Percentiles rank a stretch among this genome's conserved stretches.
phyloP scores from a whole-genome alignment of 2,113 vertebrate genomes.

The Gallinago undulata region DNA sequence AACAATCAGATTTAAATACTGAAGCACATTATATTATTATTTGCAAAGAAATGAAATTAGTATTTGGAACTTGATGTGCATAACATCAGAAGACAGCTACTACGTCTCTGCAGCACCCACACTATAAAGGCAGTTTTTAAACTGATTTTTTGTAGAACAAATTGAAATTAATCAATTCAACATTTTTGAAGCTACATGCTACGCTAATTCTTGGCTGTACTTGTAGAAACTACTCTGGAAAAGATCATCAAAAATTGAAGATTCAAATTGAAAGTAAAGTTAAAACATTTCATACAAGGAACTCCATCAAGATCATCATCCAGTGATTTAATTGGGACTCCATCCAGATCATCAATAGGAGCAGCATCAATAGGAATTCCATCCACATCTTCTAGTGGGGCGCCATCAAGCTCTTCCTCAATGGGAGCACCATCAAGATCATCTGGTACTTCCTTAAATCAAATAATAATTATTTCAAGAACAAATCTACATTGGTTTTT shows the following conservation, averaged over 20 bases:
- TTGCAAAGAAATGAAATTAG: background rate
- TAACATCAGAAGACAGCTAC: background rate
- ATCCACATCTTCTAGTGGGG: slow-evolving; percentile 91
- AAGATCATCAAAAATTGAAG: background rate
- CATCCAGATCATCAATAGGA: slow-evolving; percentile 91
- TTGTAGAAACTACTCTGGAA: background rate
- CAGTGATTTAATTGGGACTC: slow-evolving; percentile 89
- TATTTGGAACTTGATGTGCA: background rate
- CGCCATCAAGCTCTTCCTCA: slow-evolving; percentile 89
- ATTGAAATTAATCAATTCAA: background rate
- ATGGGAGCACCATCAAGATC: slow-evolving; percentile 97
- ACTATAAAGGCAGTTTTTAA: background rate
- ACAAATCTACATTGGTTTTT: background rate
- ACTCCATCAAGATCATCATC: slow-evolving; percentile 98
- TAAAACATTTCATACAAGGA: slow-evolving; percentile 82
- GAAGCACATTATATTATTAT: background rate
- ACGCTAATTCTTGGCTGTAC: background rate
- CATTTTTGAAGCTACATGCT: background rate
- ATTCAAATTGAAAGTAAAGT: background rate
- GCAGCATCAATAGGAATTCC: slow-evolving; percentile 91
- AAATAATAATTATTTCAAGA: background rate
- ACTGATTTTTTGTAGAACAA: background rate
- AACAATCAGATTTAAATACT: background rate
- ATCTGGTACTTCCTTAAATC: slow-evolving; percentile 77
- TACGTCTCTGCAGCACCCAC: background rate